Conservation (phyloP, 2,113 vertebrate genomes). For the Caranx melampygus region DNA sequence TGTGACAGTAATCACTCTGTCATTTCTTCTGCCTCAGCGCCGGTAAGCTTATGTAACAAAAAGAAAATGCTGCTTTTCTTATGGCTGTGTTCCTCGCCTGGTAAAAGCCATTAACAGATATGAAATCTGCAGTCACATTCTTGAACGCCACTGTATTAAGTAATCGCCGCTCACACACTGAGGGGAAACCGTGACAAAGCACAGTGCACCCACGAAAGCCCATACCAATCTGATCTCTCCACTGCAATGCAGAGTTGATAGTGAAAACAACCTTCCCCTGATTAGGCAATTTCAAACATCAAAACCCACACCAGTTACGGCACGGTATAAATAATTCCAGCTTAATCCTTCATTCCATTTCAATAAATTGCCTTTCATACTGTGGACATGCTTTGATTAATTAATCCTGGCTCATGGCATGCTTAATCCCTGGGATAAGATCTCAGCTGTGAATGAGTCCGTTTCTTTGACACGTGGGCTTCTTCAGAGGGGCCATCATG, state of each 20-base stretch:
- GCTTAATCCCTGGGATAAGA: slow-evolving; percentile 54
- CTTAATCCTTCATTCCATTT: slow-evolving; percentile 61
- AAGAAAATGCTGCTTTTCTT: slow-evolving; percentile 50
- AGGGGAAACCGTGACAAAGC: slow-evolving; percentile 48
- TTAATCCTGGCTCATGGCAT: slow-evolving; percentile 53
- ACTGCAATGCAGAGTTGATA: slow-evolving; percentile 73
- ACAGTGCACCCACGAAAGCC: slow-evolving; percentile 27
- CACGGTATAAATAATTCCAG: slow-evolving; percentile 56
- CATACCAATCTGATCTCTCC: slow-evolving; percentile 46
- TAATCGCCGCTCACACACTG: slow-evolving; percentile 35
- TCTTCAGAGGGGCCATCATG: slow-evolving; percentile 13
- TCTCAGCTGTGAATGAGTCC: slow-evolving; percentile 33
- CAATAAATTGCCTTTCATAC: slow-evolving; percentile 61
- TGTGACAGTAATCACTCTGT: slow-evolving; percentile 53
- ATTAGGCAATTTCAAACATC: slow-evolving; percentile 48
- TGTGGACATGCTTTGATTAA: slow-evolving; percentile 56
- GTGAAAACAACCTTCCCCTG: slow-evolving; percentile 47
- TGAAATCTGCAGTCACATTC: slow-evolving; percentile 59
- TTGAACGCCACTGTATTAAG: slow-evolving; percentile 51
- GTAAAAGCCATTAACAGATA: slow-evolving; percentile 65
- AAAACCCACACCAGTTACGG: slow-evolving; percentile 29
- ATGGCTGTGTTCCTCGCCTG: slow-evolving; percentile 26
- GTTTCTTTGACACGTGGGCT: slow-evolving; percentile 3
- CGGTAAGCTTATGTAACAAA: slow-evolving; percentile 61
- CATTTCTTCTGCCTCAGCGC: slow-evolving; percentile 37